A percentile compares a stretch with the other conserved stretches of the same genome.
Evolutionary conservation across 2,888 invertebrate species (phyloP).

Genomic region (Catocala fraxini): DNA sequence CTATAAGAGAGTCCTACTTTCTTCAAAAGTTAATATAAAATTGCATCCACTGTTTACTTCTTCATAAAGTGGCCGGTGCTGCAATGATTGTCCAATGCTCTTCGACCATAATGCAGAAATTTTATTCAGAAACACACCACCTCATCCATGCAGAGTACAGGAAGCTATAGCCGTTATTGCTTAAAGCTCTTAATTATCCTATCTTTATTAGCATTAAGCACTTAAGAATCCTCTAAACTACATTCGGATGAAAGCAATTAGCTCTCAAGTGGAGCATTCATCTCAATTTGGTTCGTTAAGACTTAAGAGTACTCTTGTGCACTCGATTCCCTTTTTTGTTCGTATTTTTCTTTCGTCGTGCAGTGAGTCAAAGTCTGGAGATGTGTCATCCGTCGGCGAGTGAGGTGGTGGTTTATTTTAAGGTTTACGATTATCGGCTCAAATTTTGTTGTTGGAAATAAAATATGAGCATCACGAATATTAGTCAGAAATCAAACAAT

Average conservation of each 20-base stretch:
- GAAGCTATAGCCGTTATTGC: constrained; percentile 10
- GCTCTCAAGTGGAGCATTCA: constrained; percentile 36
- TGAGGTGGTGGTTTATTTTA: neutral
- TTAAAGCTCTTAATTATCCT: constrained; percentile 27
- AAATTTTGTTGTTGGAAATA: constrained; percentile 5
- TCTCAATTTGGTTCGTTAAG: constrained; percentile 34
- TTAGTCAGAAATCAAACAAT: neutral
- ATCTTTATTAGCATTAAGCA: constrained; percentile 23
- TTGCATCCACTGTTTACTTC: too few species aligned
- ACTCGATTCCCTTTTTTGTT: constrained; percentile 2
- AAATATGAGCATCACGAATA: neutral
- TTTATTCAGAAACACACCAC: too few species aligned
- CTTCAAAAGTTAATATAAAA: too few species aligned
- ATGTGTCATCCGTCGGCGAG: constrained; percentile 8
- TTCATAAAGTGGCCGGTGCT: too few species aligned
- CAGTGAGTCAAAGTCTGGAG: constrained; percentile 8
- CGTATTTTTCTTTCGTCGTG: constrained; percentile 5
- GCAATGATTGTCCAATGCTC: too few species aligned
- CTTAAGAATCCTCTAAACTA: neutral
- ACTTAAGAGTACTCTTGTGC: constrained; percentile 13
- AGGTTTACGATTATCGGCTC: constrained; percentile 1
- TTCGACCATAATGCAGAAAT: too few species aligned
- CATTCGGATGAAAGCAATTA: constrained; percentile 37
- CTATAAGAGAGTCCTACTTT: too few species aligned
- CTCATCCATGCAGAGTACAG: neutral